Base-by-base conservation (phyloP, 2,888 invertebrate genomes). In the Phengaris alcon region DNA sequence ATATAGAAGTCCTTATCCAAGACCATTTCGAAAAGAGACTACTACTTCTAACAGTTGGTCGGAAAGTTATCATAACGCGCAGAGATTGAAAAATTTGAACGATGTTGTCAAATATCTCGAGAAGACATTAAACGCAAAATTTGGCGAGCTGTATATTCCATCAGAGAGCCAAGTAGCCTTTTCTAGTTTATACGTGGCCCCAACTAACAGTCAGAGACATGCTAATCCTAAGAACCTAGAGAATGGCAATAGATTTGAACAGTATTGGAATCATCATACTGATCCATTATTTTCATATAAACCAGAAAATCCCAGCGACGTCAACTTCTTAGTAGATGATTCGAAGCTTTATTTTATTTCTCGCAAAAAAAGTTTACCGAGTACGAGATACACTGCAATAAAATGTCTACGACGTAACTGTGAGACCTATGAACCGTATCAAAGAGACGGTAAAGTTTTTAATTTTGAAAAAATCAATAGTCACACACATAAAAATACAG, bases 231-330 rank as follows among this genome's bases (percentile, higher is more conserved):
- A 86, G 77, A 79, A 84, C 55, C 75, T 81, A 57, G 76, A 81
- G 48, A 83, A 85, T 73, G 82, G 83, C 76, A 85, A 87, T 35
- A 81, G 84, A 74, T 54, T 82, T 1, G 86, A 54, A 77, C 83
- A 73, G 8, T 83, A 85, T 44, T 83, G 82, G 4, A 91, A 90
- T 77, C 90, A 91, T 76, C 85, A 88, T 76, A 85, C 89, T 72
- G 96, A 97, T 84, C 96, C 96, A 22, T 94, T 97, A 78, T 95
- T 95, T 82, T 94, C 93, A 3, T 97, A 94, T 82, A 97, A 96
- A 83, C 97, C 97, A 0, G 95, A 95, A 77, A 95, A 95, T 79
- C 96, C 96, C 0, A 95, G 96, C 55, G 97, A 97, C 76, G 94
- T 97, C 0, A 97, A 97, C 87, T 88, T 96, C 64, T 83, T 97